Percentiles rank a stretch among this genome's conserved stretches.
phyloP scores from a whole-genome alignment of 2,797 vertebrate genomes.

The Melanotaenia trifasciata region DNA sequence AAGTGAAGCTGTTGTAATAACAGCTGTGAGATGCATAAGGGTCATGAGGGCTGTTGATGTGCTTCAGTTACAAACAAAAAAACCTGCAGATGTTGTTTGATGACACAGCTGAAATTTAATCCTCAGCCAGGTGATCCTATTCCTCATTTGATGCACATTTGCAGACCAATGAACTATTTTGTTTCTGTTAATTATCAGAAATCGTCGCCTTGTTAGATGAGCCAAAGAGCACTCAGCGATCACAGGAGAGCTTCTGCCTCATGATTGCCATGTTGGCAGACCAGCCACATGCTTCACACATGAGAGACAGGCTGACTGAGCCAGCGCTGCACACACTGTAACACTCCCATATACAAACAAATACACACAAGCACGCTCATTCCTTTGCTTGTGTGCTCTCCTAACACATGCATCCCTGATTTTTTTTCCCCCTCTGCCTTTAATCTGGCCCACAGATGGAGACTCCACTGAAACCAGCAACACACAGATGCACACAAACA shows the following conservation, averaged over 20 bases:
- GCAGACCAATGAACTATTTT: conserved; percentile 2
- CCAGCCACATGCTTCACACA: conserved; percentile 60
- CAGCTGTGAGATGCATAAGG: conserved; percentile 50
- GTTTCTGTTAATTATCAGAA: conserved; percentile 18
- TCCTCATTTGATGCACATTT: conserved; percentile 11
- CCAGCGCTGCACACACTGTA: conserved; percentile 24
- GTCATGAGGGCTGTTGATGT: conserved; percentile 30
- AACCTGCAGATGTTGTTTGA: conserved; percentile 61
- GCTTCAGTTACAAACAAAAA: conserved; percentile 46
- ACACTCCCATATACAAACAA: conserved; percentile 26
- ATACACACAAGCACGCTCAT: conserved; percentile 25
- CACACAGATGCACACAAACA: conserved; percentile 34
- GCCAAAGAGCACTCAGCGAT: conserved; percentile 34
- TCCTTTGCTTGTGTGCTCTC: conserved; percentile 29
- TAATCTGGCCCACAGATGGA: conserved; percentile 80
- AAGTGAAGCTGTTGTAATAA: conserved; percentile 50
- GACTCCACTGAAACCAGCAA: conserved; percentile 50
- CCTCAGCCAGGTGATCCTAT: conserved; percentile 20
- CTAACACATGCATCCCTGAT: conserved; percentile 53
- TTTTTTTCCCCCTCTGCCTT: conserved; percentile 42
- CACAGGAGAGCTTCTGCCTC: conserved; percentile 45
- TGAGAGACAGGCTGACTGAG: conserved; percentile 38
- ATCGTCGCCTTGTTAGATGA: conserved; percentile 16
- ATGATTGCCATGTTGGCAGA: conserved; percentile 62
- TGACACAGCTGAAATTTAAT: conserved; percentile 41